These are phyloP conservation scores for Choloepus didactylus DNA, from an alignment of 2,797 vertebrate species.

Conservation along the genomic window DNA sequence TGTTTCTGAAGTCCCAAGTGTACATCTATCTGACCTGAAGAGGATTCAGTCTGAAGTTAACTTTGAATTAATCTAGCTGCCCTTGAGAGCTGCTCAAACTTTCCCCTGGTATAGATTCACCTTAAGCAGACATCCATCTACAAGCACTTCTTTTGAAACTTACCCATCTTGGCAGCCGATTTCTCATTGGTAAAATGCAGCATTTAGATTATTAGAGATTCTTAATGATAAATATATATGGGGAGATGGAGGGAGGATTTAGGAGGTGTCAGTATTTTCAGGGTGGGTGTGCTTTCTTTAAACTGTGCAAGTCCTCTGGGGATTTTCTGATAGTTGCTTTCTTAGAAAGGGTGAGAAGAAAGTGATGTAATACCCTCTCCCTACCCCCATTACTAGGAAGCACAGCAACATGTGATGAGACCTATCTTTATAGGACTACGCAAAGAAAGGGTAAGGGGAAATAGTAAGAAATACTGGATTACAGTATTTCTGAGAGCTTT, in stretches of 20 bases:
- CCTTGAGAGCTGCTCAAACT: conserved; percentile 13
- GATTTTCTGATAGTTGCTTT: background rate
- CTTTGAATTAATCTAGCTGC: conserved; percentile 50
- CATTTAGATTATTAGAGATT: background rate
- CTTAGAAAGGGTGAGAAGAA: background rate
- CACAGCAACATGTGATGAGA: background rate
- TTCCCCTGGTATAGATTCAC: background rate
- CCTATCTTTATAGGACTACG: background rate
- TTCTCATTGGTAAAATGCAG: background rate
- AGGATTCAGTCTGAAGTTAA: conserved; percentile 9
- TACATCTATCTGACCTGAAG: conserved; percentile 17
- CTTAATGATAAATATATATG: background rate
- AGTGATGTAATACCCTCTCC: background rate
- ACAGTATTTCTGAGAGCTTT: background rate
- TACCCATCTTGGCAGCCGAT: background rate
- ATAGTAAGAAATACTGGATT: background rate
- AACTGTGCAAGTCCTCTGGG: background rate
- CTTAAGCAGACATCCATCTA: background rate
- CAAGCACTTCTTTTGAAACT: conserved; percentile 26
- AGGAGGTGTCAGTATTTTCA: background rate
- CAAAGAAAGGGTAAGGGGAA: background rate
- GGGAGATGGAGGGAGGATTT: background rate
- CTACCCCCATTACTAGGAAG: background rate
- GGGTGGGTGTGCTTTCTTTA: background rate
- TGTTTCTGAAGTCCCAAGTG: conserved; percentile 45